Evolutionary conservation across 2,797 vertebrate species (phyloP).

Genomic region (Pseudocheirus occidentalis): DNA sequence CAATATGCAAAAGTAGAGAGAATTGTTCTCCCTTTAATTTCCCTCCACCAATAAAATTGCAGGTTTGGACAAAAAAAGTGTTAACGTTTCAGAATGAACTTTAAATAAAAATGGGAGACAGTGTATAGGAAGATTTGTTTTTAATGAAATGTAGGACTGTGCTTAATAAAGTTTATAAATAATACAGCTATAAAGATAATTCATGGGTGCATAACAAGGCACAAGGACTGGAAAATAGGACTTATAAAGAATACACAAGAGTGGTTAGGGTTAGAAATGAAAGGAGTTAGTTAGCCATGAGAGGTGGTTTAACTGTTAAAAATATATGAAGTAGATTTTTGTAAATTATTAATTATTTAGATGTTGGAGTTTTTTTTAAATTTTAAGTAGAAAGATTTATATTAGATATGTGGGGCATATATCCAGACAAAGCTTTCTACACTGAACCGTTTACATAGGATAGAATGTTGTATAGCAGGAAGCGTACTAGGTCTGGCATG

Average conservation of each 20-base stretch:
- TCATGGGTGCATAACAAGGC: slow-evolving; percentile 7
- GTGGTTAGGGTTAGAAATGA: background rate
- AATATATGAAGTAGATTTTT: background rate
- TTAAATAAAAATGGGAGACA: background rate
- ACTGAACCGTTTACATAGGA: background rate
- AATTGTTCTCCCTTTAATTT: background rate
- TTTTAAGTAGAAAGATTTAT: background rate
- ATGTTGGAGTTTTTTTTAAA: background rate
- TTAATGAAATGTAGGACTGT: slow-evolving; percentile 5
- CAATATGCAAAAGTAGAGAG: background rate
- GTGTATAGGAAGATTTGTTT: slow-evolving; percentile 31
- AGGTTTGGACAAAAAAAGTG: background rate
- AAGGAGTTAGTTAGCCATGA: background rate
- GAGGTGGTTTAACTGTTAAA: background rate
- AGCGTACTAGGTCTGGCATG: background rate
- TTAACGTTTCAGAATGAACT: slow-evolving; percentile 26
- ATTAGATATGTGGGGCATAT: background rate
- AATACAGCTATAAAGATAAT: background rate
- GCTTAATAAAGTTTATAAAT: background rate
- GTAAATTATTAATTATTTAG: background rate
- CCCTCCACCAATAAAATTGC: background rate
- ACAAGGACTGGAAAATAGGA: background rate
- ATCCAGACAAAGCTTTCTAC: background rate
- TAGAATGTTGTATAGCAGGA: background rate
- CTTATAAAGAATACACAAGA: slow-evolving; percentile 13